Percentiles rank a stretch among this genome's conserved stretches.
phyloP scores from a whole-genome alignment of 30 jellyfish, hydroid and myxozoan genomes.

The Chrysaora quinquecirrha region DNA sequence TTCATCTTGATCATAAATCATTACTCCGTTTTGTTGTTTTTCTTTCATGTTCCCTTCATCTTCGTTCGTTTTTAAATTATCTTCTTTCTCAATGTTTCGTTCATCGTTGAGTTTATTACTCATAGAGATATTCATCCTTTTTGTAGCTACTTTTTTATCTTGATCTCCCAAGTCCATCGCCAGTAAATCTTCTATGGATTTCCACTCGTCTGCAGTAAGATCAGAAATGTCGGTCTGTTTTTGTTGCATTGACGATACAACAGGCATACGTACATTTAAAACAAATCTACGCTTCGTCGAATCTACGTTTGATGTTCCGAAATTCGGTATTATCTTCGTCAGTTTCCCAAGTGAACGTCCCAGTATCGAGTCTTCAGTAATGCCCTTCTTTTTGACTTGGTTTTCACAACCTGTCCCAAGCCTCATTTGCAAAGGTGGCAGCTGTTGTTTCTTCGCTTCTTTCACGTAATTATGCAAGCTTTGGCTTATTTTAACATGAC shows the following conservation, averaged over 20 bases:
- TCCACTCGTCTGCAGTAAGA: neutral
- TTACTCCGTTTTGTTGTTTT: neutral
- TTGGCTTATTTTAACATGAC: conserved; percentile 10
- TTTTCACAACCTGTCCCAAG: neutral
- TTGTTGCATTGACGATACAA: neutral
- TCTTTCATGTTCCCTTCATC: neutral
- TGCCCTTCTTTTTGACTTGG: neutral
- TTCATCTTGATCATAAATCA: conserved; percentile 48
- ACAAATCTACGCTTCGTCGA: neutral
- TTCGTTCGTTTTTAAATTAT: neutral
- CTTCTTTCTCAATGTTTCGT: neutral
- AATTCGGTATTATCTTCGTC: conserved; percentile 4
- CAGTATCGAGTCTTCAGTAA: neutral
- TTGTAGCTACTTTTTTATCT: neutral
- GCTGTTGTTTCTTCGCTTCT: conserved; percentile 65
- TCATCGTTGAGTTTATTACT: neutral
- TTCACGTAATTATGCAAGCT: conserved; percentile 48
- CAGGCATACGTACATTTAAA: neutral
- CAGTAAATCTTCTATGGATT: conserved; percentile 2
- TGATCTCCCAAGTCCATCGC: neutral
- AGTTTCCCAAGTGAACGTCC: conserved; percentile 4
- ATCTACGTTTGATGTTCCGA: neutral
- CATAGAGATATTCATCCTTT: neutral
- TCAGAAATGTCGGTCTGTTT: neutral
- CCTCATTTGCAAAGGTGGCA: conserved; percentile 52